Conservation (phyloP, 64 coral and sea anemone species). For the Stichodactyla mertensii region DNA sequence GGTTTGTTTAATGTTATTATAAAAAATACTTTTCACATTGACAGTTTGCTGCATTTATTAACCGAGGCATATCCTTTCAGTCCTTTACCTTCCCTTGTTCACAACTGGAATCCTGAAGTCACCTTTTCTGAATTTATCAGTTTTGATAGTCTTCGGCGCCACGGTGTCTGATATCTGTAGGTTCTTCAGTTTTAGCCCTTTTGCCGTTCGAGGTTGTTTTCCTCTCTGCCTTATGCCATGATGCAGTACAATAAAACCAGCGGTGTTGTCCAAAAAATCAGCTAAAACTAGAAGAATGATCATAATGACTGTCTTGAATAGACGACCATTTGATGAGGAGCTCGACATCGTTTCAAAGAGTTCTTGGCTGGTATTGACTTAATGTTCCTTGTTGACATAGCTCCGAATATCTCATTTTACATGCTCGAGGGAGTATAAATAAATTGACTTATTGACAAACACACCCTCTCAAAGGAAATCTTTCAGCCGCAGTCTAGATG, state of each 20-base stretch:
- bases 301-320: not conserved
- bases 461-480: not conserved
- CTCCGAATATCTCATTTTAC: not conserved
- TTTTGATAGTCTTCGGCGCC: not conserved
- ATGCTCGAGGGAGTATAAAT: not conserved
- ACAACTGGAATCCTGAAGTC: not conserved
- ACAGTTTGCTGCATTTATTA: no score
- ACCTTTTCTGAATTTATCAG: not conserved
- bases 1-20: no score
- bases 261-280: not conserved
- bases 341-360: not conserved
- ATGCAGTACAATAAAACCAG: not conserved
- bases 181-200: not conserved
- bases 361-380: not conserved
- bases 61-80: no score
- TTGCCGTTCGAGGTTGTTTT: not conserved
- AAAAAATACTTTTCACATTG: no score
- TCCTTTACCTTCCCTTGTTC: not conserved
- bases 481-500: not conserved
- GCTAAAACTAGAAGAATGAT: not conserved
- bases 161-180: not conserved
- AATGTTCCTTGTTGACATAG: not conserved
- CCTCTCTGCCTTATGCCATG: not conserved
- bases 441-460: not conserved
- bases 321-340: not conserved